phyloP scores from a whole-genome alignment of 2,888 invertebrate genomes.

The Drosophila antonietae region DNA sequence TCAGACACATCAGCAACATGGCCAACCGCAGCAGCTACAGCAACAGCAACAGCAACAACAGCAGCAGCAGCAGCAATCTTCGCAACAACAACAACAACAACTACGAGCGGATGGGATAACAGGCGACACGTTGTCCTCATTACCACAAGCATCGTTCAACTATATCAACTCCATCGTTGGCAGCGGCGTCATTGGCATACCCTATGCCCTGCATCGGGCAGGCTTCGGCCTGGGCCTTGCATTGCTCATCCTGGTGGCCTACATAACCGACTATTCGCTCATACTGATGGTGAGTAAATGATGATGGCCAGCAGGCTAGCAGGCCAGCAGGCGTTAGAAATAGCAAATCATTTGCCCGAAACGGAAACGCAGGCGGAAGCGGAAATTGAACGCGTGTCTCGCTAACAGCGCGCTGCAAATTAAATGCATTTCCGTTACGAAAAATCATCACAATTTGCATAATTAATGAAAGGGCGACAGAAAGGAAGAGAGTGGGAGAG shows the following conservation, averaged over 20 bases:
- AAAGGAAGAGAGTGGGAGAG: neutral
- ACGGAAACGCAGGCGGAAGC: conserved; percentile 29
- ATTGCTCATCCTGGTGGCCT: conserved; percentile 89
- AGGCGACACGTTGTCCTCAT: conserved; percentile 87
- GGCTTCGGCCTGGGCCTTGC: conserved; percentile 91
- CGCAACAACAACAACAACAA: conserved; percentile 52
- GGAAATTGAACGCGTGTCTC: conserved; percentile 57
- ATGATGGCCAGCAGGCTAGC: conserved; percentile 4
- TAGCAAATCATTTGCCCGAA: conserved; percentile 36
- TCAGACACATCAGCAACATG: conserved; percentile 73
- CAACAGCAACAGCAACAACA: conserved; percentile 50
- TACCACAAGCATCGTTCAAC: conserved; percentile 92
- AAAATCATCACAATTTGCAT: conserved; percentile 45
- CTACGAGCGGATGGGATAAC: conserved; percentile 60
- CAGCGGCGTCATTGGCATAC: conserved; percentile 93
- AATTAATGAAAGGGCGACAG: conserved; percentile 35
- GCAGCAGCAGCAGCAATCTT: conserved; percentile 55
- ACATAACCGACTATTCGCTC: conserved; percentile 92
- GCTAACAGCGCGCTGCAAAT: conserved; percentile 16
- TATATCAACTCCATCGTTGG: conserved; percentile 95
- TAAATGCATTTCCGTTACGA: conserved; percentile 47
- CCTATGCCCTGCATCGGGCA: conserved; percentile 92
- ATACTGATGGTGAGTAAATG: conserved; percentile 89
- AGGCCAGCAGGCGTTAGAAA: conserved; percentile 33
- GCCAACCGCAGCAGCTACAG: conserved; percentile 59